Evolutionary conservation across 2,113 vertebrate genomes (phyloP).

Genomic region (Urocolius indicus): DNA sequence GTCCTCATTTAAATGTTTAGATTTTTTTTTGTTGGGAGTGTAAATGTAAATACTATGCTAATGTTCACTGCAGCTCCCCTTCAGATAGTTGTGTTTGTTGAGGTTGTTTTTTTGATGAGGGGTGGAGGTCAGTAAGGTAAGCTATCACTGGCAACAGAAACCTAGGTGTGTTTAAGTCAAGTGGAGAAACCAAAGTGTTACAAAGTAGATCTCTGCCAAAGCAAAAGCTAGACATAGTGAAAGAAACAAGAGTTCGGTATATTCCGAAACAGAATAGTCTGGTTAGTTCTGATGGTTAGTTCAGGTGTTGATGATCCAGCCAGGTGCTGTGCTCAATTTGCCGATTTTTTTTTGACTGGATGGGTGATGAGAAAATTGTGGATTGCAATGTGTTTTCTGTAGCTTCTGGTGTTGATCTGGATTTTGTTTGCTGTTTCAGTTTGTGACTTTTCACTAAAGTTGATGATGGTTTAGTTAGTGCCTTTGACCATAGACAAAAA

Average conservation of each 20-base stretch:
- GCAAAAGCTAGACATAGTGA: not conserved
- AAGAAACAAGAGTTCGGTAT: not conserved
- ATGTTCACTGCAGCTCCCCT: not conserved
- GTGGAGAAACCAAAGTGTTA: not conserved
- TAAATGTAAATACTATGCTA: not conserved
- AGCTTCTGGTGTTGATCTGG: not conserved
- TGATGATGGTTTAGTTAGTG: not conserved
- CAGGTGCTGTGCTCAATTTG: not conserved
- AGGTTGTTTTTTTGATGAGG: not conserved
- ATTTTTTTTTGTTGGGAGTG: not conserved
- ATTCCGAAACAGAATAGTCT: not conserved
- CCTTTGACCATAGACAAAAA: not conserved
- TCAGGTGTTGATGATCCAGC: not conserved
- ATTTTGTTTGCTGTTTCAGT: not conserved
- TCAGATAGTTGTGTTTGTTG: not conserved
- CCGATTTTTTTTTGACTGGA: not conserved
- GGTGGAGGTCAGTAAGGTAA: not conserved
- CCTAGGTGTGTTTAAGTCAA: not conserved
- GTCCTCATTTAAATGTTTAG: not conserved
- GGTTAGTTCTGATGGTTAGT: not conserved
- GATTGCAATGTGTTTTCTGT: fast-evolving
- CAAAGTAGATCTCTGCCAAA: fast-evolving
- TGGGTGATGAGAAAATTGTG: not conserved
- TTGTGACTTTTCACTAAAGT: not conserved
- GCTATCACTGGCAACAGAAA: not conserved